Evolutionary conservation across 2,113 vertebrate species (phyloP), one percentile per base, ranked within the genome.

Genomic region (Daphoenositta chrysoptera): DNA sequence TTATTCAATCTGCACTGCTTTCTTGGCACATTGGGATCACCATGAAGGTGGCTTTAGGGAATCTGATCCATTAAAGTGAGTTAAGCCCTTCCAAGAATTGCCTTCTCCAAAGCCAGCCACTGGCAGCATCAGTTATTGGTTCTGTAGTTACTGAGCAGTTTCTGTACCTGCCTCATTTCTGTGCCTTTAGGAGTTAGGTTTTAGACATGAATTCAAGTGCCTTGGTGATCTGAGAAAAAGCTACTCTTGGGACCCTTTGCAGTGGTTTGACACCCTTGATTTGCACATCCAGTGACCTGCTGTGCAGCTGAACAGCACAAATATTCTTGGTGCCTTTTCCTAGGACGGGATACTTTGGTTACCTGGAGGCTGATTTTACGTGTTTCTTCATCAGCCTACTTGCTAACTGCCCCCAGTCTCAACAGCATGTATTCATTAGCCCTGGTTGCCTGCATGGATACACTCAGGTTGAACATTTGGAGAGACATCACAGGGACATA

Each of bases 291-390:
- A 5, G 16, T 50, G 60, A 65, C 45, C 22, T 37, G 21, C 19
- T 70, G 22, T 48, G 60, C 56, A 53, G 44, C 31, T 63, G 35
- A 69, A 31, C 19, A 31, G 16, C 15, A 53, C 1, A 0, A 45
- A 45, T 50, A 9, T 13, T 1, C 0, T 19, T 39, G 39, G 2
- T 76, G 35, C 19, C 65, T 90, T 47, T 85, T 76, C 57, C 63
- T 40, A 26, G 42, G 31, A 39, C 0, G 0, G 31, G 12, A 4
- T 71, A 27, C 18, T 89, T 73, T 42, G 39, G 7, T 77, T 61
- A 48, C 31, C 22, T 60, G 37, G 35, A 69, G 18, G 24, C 31
- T 86, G 47, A 42, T 60, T 71, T 88, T 76, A 51, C 33, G 35
- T 83, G 15, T 39, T 72, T 89, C 63, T 83, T 77, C n/a, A 40